A percentile compares a stretch with the other conserved stretches of the same genome.
phyloP scores from a whole-genome alignment of 1,140 invertebrate species.

The Elymnias hypermnestra region DNA sequence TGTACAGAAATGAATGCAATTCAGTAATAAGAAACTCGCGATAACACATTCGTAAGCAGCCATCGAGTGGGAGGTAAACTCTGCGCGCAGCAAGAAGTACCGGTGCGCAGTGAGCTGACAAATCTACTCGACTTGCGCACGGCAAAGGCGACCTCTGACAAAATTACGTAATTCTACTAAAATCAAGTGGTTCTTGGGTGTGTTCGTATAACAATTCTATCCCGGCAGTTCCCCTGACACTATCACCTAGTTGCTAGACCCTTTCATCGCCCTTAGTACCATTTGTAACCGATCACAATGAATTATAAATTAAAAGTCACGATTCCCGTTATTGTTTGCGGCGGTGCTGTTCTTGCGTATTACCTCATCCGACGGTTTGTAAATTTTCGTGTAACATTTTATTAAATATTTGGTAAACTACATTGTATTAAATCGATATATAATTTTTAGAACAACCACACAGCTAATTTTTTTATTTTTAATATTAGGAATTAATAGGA shows the following conservation, averaged over 20 bases:
- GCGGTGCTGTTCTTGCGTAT: slow-evolving; percentile 68
- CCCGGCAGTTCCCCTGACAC: slow-evolving; percentile 29
- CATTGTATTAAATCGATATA: not conserved
- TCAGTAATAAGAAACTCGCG: slow-evolving; percentile 64
- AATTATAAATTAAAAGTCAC: slow-evolving; percentile 72
- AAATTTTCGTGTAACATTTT: slow-evolving; percentile 24
- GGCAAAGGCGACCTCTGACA: slow-evolving; percentile 64
- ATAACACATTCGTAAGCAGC: slow-evolving; percentile 48
- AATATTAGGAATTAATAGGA: slow-evolving; percentile 33
- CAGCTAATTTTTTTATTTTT: too few species aligned
- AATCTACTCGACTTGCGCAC: slow-evolving; percentile 68
- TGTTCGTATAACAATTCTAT: slow-evolving; percentile 56
- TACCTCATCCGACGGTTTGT: slow-evolving; percentile 73
- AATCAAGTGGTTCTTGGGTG: slow-evolving; percentile 62
- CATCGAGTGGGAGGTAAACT: slow-evolving; percentile 52
- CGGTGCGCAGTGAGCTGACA: slow-evolving; percentile 66
- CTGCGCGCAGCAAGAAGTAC: slow-evolving; percentile 55
- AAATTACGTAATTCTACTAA: slow-evolving; percentile 72
- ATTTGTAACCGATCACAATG: slow-evolving; percentile 45
- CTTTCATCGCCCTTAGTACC: slow-evolving; percentile 33
- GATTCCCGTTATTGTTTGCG: slow-evolving; percentile 69
- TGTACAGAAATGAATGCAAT: slow-evolving; percentile 52
- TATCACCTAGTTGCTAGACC: slow-evolving; percentile 42
- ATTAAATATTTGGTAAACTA: too few species aligned
- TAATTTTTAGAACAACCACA: too few species aligned